Conservation (phyloP, 2,888 invertebrate species). For the Sarcophaga carnaria region DNA sequence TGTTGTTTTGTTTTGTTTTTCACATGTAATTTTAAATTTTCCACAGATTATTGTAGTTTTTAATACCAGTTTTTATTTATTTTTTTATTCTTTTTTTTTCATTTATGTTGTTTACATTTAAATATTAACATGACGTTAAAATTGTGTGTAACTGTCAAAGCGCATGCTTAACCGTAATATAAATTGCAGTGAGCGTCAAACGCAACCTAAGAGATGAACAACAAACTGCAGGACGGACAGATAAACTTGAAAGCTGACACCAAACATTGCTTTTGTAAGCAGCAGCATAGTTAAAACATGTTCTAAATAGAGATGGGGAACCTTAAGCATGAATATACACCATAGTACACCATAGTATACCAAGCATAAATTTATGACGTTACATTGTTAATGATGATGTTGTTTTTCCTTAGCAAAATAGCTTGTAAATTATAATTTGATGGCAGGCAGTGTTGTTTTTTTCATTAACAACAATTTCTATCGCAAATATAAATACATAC, state of each 20-base stretch:
- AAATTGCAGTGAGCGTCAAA: slow-evolving; percentile 35
- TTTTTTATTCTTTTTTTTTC: neutral
- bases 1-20: slow-evolving; percentile 25
- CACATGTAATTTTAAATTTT: slow-evolving; percentile 61
- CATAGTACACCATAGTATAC: too few relatives aligned
- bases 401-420: neutral
- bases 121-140: slow-evolving; percentile 66
- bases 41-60: slow-evolving; percentile 59
- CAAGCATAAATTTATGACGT: neutral
- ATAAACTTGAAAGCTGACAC: slow-evolving; percentile 50
- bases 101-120: slow-evolving; percentile 43
- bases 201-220: neutral
- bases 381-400: slow-evolving; percentile 10
- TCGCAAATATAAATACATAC: slow-evolving; percentile 48
- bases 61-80: neutral
- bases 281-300: neutral
- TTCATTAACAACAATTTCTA: neutral
- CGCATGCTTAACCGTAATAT: slow-evolving; percentile 67
- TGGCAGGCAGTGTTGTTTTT: neutral
- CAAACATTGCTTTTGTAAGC: slow-evolving; percentile 30
- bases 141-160: slow-evolving; percentile 68
- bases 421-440: too few relatives aligned
- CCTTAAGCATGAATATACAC: neutral
- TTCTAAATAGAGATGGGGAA: neutral
- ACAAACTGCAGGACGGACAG: neutral